phyloP scores from a whole-genome alignment of 2,113 vertebrate species.

The Ptilorrhoa leucosticta region DNA sequence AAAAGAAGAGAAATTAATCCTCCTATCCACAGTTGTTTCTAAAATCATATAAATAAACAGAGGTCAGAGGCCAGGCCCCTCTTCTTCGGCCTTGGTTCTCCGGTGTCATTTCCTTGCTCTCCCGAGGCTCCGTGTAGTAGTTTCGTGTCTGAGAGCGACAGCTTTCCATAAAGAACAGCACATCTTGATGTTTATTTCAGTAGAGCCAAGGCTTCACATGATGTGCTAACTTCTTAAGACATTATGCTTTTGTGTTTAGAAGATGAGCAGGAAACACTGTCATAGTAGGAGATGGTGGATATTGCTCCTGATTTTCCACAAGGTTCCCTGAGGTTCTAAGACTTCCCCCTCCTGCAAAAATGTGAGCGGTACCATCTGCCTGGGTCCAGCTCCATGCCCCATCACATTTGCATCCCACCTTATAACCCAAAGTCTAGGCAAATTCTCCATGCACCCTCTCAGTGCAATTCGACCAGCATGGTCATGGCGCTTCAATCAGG shows the following conservation, averaged over 20 bases:
- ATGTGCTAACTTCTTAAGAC: neutral
- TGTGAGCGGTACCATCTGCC: rapidly evolving
- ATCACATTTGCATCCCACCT: neutral
- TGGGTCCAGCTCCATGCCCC: neutral
- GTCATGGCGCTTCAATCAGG: neutral
- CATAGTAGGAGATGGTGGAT: neutral
- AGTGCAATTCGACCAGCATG: neutral
- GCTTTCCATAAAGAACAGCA: neutral
- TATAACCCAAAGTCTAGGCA: neutral
- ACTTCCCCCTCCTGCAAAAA: neutral
- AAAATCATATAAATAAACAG: too few species aligned
- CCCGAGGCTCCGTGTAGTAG: too few species aligned
- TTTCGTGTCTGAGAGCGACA: too few species aligned
- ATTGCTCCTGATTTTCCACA: neutral
- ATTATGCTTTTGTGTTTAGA: neutral
- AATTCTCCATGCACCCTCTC: neutral
- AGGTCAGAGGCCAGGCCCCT: too few species aligned
- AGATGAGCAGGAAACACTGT: neutral
- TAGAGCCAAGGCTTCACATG: neutral
- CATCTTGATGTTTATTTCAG: neutral
- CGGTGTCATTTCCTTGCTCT: too few species aligned
- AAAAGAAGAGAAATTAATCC: too few species aligned
- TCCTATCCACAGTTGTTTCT: too few species aligned
- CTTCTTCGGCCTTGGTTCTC: too few species aligned
- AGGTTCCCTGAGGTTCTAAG: neutral